Percentiles rank a stretch among this genome's conserved stretches.
These are phyloP conservation scores for Bombyx mandarina DNA, from an alignment of 1,140 invertebrate species.

Conservation along the genomic window DNA sequence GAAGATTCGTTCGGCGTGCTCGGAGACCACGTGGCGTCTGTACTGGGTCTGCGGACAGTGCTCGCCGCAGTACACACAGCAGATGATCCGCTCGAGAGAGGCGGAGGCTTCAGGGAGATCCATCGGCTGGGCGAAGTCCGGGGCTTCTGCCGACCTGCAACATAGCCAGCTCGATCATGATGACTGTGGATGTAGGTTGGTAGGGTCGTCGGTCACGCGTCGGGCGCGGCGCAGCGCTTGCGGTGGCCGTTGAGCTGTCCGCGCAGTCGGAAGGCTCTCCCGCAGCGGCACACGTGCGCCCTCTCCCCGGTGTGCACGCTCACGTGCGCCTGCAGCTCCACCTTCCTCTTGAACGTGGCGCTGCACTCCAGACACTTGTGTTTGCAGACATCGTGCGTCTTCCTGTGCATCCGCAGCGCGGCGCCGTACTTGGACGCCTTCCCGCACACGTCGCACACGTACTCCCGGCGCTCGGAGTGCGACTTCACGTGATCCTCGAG, in stretches of 20 bases:
- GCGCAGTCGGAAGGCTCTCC: slow-evolving; percentile 34
- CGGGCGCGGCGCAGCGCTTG: slow-evolving; percentile 15
- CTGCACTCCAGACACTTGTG: slow-evolving; percentile 49
- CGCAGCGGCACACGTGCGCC: slow-evolving; percentile 33
- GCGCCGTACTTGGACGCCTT: slow-evolving; percentile 34
- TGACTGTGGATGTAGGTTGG: not conserved
- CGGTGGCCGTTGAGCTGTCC: slow-evolving; percentile 36
- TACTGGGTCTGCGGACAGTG: slow-evolving; percentile 13
- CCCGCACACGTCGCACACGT: slow-evolving; percentile 66
- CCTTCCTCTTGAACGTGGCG: slow-evolving; percentile 30
- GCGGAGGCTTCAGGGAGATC: not conserved
- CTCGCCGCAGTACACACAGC: slow-evolving; percentile 30
- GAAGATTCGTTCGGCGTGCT: slow-evolving; percentile 35
- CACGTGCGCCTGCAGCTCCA: slow-evolving; percentile 33
- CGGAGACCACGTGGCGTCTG: slow-evolving; percentile 26
- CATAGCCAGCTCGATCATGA: slow-evolving; percentile 15
- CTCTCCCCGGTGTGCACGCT: slow-evolving; percentile 41
- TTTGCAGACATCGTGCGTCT: slow-evolving; percentile 19
- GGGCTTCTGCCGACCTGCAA: slow-evolving; percentile 27
- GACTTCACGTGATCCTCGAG: slow-evolving; percentile 54
- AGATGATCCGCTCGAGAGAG: not conserved
- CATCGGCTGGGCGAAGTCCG: not conserved
- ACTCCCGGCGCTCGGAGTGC: slow-evolving; percentile 72
- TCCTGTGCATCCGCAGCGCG: slow-evolving; percentile 40
- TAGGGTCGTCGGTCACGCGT: not conserved